Conservation (phyloP, 2,888 invertebrate species). For the Eurytoma adleriae region DNA sequence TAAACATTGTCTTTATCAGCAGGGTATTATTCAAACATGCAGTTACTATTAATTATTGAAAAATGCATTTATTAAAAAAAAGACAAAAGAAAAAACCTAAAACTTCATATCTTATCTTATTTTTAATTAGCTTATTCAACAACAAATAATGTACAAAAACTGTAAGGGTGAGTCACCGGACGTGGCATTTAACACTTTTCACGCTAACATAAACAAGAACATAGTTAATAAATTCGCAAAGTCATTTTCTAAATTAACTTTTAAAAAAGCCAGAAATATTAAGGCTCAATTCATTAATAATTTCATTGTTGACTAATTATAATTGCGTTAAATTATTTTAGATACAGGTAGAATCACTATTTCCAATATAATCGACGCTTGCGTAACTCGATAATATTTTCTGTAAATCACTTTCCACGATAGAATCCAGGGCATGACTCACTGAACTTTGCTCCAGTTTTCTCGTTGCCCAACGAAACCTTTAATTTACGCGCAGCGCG, state of each 20-base stretch:
- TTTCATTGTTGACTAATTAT: no score
- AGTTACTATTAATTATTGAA: no score
- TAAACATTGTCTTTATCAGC: no score
- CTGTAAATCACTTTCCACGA: not conserved
- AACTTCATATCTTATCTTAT: constrained; percentile 25
- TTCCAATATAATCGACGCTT: not conserved
- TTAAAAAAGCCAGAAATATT: no score
- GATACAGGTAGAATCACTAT: no score
- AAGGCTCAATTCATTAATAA: no score
- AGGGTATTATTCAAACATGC: no score
- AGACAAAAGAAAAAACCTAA: not conserved
- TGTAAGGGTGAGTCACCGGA: constrained; percentile 3
- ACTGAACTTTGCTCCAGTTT: constrained; percentile 4
- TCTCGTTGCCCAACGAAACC: constrained; percentile 25
- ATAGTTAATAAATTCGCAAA: not conserved
- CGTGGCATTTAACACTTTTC: not conserved
- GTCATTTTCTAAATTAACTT: not conserved
- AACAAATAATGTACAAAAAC: constrained; percentile 1
- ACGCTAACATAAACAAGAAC: not conserved
- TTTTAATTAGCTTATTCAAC: not conserved
- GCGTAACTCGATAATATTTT: not conserved
- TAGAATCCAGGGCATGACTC: not conserved
- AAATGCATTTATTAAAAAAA: not conserved
- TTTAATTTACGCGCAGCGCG: constrained; percentile 16
- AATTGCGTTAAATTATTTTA: no score